Evolutionary conservation across 2,113 vertebrate genomes (phyloP).

Genomic region (Pampusana beccarii): DNA sequence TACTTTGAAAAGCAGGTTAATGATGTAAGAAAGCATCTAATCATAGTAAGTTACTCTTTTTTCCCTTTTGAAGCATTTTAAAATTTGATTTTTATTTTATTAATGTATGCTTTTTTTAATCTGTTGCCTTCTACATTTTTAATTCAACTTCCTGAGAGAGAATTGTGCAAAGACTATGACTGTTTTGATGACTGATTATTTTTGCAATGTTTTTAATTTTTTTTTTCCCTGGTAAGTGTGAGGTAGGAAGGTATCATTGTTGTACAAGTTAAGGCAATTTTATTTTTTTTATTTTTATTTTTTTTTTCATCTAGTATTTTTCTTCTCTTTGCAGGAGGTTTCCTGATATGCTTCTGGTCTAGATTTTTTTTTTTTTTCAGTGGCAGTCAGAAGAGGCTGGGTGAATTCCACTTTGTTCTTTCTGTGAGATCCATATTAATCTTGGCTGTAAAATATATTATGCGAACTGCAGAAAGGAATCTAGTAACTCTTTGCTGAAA

Average conservation of each 20-base stretch:
- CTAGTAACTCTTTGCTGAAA: background rate
- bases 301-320: background rate
- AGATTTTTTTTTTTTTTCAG: background rate
- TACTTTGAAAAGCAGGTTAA: background rate
- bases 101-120: background rate
- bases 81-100: background rate
- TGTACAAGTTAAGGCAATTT: background rate
- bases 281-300: background rate
- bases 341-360: background rate
- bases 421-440: background rate
- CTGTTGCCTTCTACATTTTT: background rate
- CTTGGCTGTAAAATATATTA: rapidly evolving
- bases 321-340: background rate
- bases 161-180: background rate
- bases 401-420: background rate
- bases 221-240: background rate
- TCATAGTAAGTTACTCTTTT: background rate
- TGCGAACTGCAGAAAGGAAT: background rate
- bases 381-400: background rate
- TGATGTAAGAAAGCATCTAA: background rate
- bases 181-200: background rate
- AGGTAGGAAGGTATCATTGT: background rate
- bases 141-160: background rate
- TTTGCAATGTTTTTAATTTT: background rate
- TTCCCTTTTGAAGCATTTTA: background rate